A percentile compares a stretch with the other conserved stretches of the same genome.
Evolutionary conservation across 2,797 vertebrate species (phyloP).

Genomic region (Coregonus ussuriensis): DNA sequence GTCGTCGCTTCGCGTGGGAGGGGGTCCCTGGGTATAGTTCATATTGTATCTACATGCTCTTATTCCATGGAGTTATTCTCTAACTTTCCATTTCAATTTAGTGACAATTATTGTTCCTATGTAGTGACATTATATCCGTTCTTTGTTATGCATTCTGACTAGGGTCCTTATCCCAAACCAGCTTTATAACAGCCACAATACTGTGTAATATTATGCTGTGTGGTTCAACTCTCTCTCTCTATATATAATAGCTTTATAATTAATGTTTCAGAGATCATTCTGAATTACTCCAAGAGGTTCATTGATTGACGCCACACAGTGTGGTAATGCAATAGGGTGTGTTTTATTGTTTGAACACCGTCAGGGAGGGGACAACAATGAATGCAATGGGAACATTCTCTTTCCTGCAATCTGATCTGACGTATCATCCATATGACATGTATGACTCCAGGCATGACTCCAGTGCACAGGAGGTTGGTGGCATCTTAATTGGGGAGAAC

Average conservation of each 20-base stretch:
- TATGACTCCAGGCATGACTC: conserved; percentile 43
- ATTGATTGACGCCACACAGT: conserved; percentile 10
- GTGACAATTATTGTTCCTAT: neutral
- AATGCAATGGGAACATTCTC: conserved; percentile 44
- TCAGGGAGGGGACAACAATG: conserved; percentile 34
- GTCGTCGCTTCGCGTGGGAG: too few species aligned
- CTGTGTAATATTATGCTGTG: too few species aligned
- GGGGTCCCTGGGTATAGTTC: neutral
- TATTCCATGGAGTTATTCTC: neutral
- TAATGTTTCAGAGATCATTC: neutral
- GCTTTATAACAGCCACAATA: too few species aligned
- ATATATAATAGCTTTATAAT: neutral
- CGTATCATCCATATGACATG: conserved; percentile 58
- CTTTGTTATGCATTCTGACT: neutral
- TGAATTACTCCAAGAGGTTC: neutral
- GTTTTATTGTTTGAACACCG: conserved; percentile 63
- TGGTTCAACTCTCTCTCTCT: too few species aligned
- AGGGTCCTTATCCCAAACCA: neutral
- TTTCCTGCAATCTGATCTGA: conserved; percentile 53
- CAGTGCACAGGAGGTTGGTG: too few species aligned
- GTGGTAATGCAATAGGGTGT: conserved; percentile 48
- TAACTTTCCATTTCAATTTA: neutral
- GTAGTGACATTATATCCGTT: neutral
- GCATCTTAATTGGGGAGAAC: too few species aligned
- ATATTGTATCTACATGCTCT: neutral